Evolutionary conservation across 2,888 invertebrate genomes (phyloP), one percentile per base, ranked within the genome.

Genomic region (Habroteleia sp.): DNA sequence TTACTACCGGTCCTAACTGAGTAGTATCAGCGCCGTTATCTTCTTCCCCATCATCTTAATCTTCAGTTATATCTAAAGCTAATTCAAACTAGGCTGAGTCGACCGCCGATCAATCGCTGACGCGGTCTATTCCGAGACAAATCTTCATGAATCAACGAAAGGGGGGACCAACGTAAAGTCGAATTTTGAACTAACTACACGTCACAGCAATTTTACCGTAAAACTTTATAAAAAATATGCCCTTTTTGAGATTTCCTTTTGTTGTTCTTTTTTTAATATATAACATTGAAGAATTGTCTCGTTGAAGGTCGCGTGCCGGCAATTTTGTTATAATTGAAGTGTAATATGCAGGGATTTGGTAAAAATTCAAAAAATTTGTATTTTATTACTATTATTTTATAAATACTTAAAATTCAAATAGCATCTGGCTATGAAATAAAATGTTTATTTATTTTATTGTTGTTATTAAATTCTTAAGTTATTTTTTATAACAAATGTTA

Each of bases 11-110:
- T 74, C 63, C 79, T 77, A 80, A 81, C 79, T 82, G 79, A 81
- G 82, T 85, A 87, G 84, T 83, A 85, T 79, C 82, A 83, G 84
- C 85, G 87, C 85, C 76, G 41, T 69, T 77, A 79, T 80, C 35
- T 33, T 33, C 8, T 56, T 37, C 23, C 46, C n/a, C 16, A 17
- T 50, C 31, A 13, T 33, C 41, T 48, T 42, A 50, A 42, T 31
- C 42, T 63, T 52, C 50, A 35, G 35, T 52, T 54, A 48, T 79
- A 80, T 76, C 83, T 85, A 81, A 82, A 80, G 76, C 81, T 84
- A 84, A 78, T 77, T 79, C 81, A 80, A 81, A 80, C 80, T 84
- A 84, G 84, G 85, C 81, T 82, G 73, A 81, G 79, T 81, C 82
- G 81, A 79, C 73, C 62, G 54, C 63, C 56, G 48, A 68, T 48